Conservation (phyloP, 2,888 invertebrate species). For the Busseola fusca region DNA sequence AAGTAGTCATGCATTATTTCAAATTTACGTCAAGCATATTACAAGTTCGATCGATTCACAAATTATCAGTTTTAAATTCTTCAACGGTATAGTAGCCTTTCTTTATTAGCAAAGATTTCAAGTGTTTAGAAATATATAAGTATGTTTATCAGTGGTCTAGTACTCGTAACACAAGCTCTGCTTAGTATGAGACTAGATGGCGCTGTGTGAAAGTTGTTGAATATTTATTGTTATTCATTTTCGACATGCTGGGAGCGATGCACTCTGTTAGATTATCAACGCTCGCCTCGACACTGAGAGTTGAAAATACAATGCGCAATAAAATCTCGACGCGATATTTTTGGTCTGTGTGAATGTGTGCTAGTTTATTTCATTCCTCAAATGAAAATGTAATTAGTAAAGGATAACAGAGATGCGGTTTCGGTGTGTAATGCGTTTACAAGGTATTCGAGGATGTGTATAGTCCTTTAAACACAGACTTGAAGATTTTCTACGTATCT, state of each 20-base stretch:
- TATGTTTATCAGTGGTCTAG: no score
- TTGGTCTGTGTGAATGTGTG: not conserved
- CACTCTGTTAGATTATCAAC: not conserved
- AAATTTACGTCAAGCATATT: no score
- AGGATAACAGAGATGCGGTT: not conserved
- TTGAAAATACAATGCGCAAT: not conserved
- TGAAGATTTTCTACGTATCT: slow-evolving; percentile 48
- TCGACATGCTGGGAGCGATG: not conserved
- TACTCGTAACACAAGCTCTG: no score
- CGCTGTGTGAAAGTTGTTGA: no score
- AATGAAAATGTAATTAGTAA: not conserved
- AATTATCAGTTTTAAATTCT: no score
- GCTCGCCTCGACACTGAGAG: not conserved
- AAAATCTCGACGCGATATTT: not conserved
- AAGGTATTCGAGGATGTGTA: slow-evolving; percentile 31
- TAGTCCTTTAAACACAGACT: slow-evolving; percentile 14
- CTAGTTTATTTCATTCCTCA: not conserved
- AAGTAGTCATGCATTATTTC: no score
- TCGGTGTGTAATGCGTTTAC: slow-evolving; percentile 35
- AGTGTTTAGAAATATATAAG: no score
- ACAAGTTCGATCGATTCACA: no score
- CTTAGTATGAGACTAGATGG: no score
- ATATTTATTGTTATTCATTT: no score
- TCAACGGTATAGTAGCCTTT: no score
- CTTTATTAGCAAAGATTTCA: no score